Percentiles rank a stretch among this genome's conserved stretches.
Evolutionary conservation across 2,888 invertebrate genomes (phyloP).

Genomic region (Xiphydria camelus): DNA sequence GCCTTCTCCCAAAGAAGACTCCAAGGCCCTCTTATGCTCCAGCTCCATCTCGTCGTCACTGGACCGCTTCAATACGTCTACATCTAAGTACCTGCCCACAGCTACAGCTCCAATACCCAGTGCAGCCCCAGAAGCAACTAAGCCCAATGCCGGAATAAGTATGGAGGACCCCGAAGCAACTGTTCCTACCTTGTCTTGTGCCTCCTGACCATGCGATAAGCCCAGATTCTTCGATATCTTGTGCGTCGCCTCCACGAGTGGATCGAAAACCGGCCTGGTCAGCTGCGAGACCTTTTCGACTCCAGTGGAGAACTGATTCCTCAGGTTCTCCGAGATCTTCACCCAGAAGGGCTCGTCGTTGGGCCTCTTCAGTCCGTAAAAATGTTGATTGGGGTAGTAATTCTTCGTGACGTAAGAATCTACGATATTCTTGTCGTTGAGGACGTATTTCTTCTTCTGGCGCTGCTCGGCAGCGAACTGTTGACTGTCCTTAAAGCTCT

Average conservation of each 20-base stretch:
- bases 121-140: conserved; percentile 83
- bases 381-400: conserved; percentile 50
- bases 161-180: conserved; percentile 67
- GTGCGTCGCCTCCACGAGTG: conserved; percentile 76
- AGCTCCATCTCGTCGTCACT: conserved; percentile 58
- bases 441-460: conserved; percentile 51
- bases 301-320: conserved; percentile 72
- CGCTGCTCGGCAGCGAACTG: conserved; percentile 46
- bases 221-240: conserved; percentile 80
- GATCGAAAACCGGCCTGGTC: conserved; percentile 68
- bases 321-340: conserved; percentile 72
- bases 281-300: conserved; percentile 72
- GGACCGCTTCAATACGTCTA: conserved; percentile 65
- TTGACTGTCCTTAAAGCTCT: conserved; percentile 42
- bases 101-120: conserved; percentile 81
- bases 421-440: conserved; percentile 48
- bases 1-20: conserved; percentile 2
- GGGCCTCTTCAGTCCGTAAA: conserved; percentile 66
- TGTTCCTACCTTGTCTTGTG: conserved; percentile 70
- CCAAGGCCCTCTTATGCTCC: conserved; percentile 64
- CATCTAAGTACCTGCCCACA: conserved; percentile 72
- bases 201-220: conserved; percentile 60
- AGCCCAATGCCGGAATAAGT: conserved; percentile 71
- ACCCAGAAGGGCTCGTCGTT: conserved; percentile 73
- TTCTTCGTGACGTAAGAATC: conserved; percentile 49